These are phyloP conservation scores for Apus apus DNA, from an alignment of 2,113 vertebrate species.

Conservation along the genomic window DNA sequence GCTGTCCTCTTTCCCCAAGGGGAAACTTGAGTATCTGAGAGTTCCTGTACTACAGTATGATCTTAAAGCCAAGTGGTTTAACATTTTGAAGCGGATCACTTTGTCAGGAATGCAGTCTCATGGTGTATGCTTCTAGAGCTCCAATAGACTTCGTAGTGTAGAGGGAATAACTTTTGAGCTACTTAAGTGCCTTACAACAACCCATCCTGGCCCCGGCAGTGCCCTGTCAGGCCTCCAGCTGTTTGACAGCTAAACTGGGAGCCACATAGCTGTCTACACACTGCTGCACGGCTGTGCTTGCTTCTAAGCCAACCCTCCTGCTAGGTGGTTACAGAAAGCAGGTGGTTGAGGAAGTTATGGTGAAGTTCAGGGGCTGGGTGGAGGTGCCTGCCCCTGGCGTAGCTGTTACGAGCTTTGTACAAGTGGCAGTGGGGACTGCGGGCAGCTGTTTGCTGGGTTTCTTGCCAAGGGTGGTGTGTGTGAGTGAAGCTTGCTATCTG, in stretches of 20 bases:
- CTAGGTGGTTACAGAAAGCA: background rate
- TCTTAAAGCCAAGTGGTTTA: background rate
- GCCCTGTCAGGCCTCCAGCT: background rate
- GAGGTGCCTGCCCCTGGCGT: rapidly evolving
- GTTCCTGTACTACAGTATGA: background rate
- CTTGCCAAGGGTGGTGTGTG: background rate
- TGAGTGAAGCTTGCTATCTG: background rate
- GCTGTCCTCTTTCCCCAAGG: background rate
- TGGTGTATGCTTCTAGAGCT: background rate
- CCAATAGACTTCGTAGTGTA: background rate
- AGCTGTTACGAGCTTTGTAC: background rate
- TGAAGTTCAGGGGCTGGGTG: background rate
- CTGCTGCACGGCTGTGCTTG: background rate
- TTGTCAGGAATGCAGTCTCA: background rate
- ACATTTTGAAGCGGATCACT: background rate
- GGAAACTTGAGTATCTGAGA: background rate
- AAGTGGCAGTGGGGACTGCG: background rate
- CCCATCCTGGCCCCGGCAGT: background rate
- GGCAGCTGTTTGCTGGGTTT: background rate
- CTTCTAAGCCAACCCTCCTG: background rate
- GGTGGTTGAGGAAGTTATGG: background rate
- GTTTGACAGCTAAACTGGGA: background rate
- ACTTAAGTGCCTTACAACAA: background rate
- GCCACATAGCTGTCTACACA: background rate
- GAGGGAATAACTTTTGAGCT: background rate